These are phyloP conservation scores for Clarias macrocephalus DNA, from an alignment of 2,113 vertebrate species.

Conservation along the genomic window DNA sequence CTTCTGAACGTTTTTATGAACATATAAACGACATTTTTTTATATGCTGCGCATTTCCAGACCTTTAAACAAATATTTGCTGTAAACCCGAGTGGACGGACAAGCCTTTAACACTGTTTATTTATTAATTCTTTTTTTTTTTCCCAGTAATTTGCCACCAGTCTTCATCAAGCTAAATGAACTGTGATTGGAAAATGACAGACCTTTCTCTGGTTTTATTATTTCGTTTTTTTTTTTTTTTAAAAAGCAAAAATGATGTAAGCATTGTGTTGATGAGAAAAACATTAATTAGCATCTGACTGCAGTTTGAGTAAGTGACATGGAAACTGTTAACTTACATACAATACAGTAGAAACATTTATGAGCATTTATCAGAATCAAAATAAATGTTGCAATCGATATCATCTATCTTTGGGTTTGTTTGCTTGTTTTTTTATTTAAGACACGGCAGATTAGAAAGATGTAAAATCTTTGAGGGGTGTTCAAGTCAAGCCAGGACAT, in stretches of 20 bases:
- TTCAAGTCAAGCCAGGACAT: no score
- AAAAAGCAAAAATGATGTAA: constrained; percentile 23
- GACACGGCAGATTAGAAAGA: not conserved
- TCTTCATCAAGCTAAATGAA: constrained; percentile 53
- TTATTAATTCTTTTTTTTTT: constrained; percentile 57
- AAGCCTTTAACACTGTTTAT: constrained; percentile 71
- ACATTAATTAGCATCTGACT: constrained; percentile 25
- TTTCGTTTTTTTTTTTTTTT: constrained; percentile 16
- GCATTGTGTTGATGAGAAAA: constrained; percentile 56
- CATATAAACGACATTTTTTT: constrained; percentile 80
- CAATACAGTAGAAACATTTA: constrained; percentile 44
- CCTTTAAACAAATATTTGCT: constrained; percentile 77
- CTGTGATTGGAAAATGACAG: constrained; percentile 39
- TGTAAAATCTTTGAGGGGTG: no score
- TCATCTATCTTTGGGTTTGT: constrained; percentile 13
- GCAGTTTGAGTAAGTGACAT: constrained; percentile 35
- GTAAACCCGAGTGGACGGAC: constrained; percentile 69
- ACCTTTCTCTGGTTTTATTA: constrained; percentile 33
- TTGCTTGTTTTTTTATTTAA: not conserved
- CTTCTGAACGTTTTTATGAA: constrained; percentile 88
- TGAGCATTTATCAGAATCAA: constrained; percentile 29
- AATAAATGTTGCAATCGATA: constrained; percentile 58
- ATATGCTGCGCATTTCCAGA: constrained; percentile 82
- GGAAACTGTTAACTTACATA: constrained; percentile 58
- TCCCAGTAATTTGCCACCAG: constrained; percentile 56